phyloP scores from a whole-genome alignment of 2,113 vertebrate genomes.

The Macquaria ambigua region DNA sequence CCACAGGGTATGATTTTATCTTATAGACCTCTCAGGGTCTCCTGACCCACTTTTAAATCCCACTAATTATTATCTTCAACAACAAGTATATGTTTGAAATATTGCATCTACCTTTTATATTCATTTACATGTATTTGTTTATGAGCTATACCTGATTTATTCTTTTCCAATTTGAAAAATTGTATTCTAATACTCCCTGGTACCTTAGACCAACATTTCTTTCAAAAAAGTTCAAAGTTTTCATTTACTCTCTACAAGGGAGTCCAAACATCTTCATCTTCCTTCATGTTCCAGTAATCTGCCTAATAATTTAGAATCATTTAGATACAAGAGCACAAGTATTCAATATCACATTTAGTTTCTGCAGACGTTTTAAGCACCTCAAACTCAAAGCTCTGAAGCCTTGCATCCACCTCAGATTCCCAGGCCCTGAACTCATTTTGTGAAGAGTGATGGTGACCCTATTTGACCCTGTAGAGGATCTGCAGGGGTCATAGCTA shows the following conservation, averaged over 20 bases:
- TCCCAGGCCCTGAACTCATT: constrained; percentile 57
- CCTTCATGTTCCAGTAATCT: not conserved
- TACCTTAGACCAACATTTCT: not conserved
- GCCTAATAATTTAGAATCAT: not conserved
- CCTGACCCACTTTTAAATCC: not conserved
- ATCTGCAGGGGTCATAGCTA: constrained; percentile 66
- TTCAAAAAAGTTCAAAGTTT: not conserved
- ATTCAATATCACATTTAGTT: constrained; percentile 6
- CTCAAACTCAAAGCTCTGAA: constrained; percentile 12
- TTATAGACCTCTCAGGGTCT: not conserved
- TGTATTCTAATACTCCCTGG: not conserved
- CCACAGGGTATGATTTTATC: not conserved
- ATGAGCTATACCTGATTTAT: not conserved
- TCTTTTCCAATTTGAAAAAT: not conserved
- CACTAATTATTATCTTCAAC: not conserved
- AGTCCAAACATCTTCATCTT: not conserved
- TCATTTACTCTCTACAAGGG: not conserved
- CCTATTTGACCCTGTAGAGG: constrained; percentile 60
- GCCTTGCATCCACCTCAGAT: constrained; percentile 16
- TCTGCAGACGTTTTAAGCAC: not conserved
- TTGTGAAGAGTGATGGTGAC: constrained; percentile 70
- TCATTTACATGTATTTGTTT: not conserved
- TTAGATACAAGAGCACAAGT: not conserved
- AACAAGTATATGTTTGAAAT: not conserved
- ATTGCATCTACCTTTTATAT: not conserved